Conservation (phyloP, 1,140 invertebrate genomes). For the Schlechtendalia chinensis region DNA sequence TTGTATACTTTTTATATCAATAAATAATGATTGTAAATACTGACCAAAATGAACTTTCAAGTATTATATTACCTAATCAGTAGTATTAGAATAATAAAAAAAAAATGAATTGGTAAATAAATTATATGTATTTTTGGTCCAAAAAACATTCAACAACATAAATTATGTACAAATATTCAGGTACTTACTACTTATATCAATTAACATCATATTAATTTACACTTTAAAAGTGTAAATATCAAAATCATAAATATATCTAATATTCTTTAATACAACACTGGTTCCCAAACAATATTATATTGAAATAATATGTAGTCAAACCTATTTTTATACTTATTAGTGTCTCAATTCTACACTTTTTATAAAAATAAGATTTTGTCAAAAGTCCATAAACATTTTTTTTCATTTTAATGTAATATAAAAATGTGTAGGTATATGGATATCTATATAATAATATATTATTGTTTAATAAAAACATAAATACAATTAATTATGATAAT, state of each 20-base stretch:
- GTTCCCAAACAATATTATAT: background rate
- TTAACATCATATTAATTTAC: constrained; percentile 9
- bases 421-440: background rate
- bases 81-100: background rate
- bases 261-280: background rate
- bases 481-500: background rate
- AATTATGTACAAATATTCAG: constrained; percentile 20
- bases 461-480: background rate
- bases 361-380: background rate
- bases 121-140: constrained; percentile 30
- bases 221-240: constrained; percentile 15
- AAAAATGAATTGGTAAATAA: constrained; percentile 12
- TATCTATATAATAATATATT: constrained; percentile 5
- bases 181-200: constrained; percentile 20
- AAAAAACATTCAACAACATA: constrained; percentile 36
- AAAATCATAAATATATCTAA: constrained; percentile 26
- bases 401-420: background rate
- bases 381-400: background rate
- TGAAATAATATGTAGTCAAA: background rate
- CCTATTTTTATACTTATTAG: background rate
- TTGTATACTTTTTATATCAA: background rate
- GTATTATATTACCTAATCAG: background rate
- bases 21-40: constrained; percentile 2
- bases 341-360: background rate
- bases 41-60: background rate